Evolutionary conservation across 2,888 invertebrate species (phyloP), one percentile per base, ranked within the genome.

Genomic region (Tuta absoluta): DNA sequence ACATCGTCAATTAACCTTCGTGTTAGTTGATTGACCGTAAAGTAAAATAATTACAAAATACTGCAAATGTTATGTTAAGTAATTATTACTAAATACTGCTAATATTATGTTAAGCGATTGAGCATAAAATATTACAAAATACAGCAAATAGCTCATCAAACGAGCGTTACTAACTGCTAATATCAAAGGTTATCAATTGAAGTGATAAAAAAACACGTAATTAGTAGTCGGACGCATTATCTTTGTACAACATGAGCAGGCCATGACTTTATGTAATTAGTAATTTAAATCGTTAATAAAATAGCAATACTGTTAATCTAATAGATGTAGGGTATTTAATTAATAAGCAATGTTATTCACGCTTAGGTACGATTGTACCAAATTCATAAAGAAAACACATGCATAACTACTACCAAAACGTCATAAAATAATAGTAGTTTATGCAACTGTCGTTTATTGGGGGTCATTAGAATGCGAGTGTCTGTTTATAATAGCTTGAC

Each of bases 71-170:
- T 14, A 41, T 12, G 2, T 3, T 12, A 41, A 41, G 17, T 12
- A 21, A 28, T 38, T n/a, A n/a, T n/a, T n/a, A n/a, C n/a, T n/a
- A n/a, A 7, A 8, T 33, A 8, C 33, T 33, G 3, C 8, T 8
- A 8, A 41, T 41, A 41, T 12, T 14, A 41, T 12, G 2, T 3
- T 12, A 41, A 41, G 17, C 10, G n/a, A 28, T 38, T 37, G 7
- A 48, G 23, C 51, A 41, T 41, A 5, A 21, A 38, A 56, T 28
- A 45, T 58, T 38, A 14, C 57, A 57, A 59, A 63, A 62, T 41
- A 37, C 61, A 62, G 57, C 51, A 41, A 58, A 12, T 51, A 51
- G 51, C 21, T 23, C n/a, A n/a, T 45, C 17, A 45, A 45, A n/a
- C 45, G n/a, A n/a, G 45, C 17, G 11, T 45, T 45, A 45, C 1